Evolutionary conservation across 2,113 vertebrate species (phyloP).

Genomic region (Patagioenas fasciata): DNA sequence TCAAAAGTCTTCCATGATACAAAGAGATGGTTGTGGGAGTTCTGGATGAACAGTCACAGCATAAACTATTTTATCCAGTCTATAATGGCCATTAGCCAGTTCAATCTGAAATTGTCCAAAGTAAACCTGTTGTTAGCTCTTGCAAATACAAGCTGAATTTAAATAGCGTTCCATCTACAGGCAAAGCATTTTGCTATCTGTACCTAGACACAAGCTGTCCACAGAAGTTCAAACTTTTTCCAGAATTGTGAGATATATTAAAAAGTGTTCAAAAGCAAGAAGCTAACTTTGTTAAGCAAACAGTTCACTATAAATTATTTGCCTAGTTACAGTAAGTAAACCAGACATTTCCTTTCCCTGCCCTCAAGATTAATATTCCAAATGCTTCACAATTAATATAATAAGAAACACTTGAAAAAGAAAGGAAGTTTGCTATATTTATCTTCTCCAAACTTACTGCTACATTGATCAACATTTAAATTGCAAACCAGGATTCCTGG

Average conservation of each 20-base stretch:
- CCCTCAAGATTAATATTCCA: constrained; percentile 16
- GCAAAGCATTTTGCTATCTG: neutral
- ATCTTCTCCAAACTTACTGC: neutral
- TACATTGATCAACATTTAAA: neutral
- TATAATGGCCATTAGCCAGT: neutral
- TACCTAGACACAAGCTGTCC: neutral
- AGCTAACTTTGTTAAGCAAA: neutral
- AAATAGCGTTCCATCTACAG: neutral
- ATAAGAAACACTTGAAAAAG: constrained; percentile 3
- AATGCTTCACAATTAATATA: constrained; percentile 18
- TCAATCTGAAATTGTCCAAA: neutral
- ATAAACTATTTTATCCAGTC: constrained; percentile 25
- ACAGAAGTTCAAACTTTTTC: neutral
- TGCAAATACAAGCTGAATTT: neutral
- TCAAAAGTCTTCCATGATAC: neutral
- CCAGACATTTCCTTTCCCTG: neutral
- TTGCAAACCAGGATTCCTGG: neutral
- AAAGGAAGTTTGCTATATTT: neutral
- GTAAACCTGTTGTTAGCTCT: neutral
- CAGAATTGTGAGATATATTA: neutral
- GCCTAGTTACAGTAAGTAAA: neutral
- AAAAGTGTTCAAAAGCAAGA: neutral
- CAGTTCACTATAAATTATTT: neutral
- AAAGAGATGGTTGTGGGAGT: neutral
- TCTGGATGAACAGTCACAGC: neutral